These are phyloP conservation scores for Scartelaos histophorus DNA, from an alignment of 2,113 vertebrate genomes.

Conservation along the genomic window DNA sequence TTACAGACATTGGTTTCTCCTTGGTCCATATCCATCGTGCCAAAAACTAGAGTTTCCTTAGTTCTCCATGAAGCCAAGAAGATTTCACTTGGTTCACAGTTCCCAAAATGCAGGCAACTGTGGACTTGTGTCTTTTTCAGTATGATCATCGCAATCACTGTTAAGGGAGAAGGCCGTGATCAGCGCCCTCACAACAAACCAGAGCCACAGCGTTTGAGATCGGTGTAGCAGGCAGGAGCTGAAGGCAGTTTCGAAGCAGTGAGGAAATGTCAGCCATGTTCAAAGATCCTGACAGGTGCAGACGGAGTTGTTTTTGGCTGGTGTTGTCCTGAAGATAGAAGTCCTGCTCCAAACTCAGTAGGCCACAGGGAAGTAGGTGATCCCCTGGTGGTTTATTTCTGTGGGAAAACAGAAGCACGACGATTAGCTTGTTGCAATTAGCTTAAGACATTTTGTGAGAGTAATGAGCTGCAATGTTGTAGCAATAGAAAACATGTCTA, in stretches of 20 bases:
- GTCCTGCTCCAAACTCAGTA: slow-evolving; percentile 86
- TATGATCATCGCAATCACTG: slow-evolving; percentile 64
- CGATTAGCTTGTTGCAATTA: slow-evolving; percentile 13
- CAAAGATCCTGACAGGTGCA: slow-evolving; percentile 36
- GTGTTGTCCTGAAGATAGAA: slow-evolving; percentile 85
- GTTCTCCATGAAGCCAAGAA: slow-evolving; percentile 80
- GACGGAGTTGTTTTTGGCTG: slow-evolving; percentile 82
- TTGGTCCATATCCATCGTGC: slow-evolving; percentile 85
- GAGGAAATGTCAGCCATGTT: slow-evolving; percentile 82
- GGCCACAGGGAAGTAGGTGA: slow-evolving; percentile 89
- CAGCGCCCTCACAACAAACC: slow-evolving; percentile 80
- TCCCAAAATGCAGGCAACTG: slow-evolving; percentile 68
- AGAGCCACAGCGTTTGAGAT: slow-evolving; percentile 81
- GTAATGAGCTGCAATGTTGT: background rate
- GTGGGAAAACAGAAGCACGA: slow-evolving; percentile 39
- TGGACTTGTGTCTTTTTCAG: slow-evolving; percentile 59
- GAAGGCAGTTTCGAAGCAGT: slow-evolving; percentile 85
- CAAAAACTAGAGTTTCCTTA: slow-evolving; percentile 82
- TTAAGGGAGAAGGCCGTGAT: slow-evolving; percentile 77
- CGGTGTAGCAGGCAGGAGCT: slow-evolving; percentile 79
- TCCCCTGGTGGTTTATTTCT: slow-evolving; percentile 93
- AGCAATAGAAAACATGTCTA: background rate
- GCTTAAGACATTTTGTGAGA: too few species aligned
- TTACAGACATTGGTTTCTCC: slow-evolving; percentile 85
- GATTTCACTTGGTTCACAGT: slow-evolving; percentile 78